Percentiles rank a stretch among this genome's conserved stretches.
These are phyloP conservation scores for Harpalus rubripes DNA, from an alignment of 2,888 invertebrate species.

Conservation along the genomic window DNA sequence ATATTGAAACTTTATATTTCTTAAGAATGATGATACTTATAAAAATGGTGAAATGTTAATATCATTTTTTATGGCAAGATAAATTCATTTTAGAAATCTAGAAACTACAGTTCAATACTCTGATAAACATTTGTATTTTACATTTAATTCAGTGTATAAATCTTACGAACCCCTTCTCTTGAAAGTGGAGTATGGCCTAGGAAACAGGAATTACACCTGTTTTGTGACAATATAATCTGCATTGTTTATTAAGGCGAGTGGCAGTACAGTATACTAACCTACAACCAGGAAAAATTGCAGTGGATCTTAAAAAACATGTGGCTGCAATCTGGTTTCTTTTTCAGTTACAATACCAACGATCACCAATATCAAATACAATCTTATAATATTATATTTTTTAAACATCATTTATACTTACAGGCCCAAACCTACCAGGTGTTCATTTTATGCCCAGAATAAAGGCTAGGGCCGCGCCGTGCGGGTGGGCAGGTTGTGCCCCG, in stretches of 20 bases:
- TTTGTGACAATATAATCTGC: neutral
- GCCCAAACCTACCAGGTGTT: too few relatives aligned
- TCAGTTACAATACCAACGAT: neutral
- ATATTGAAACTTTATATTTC: neutral
- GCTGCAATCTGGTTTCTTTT: neutral
- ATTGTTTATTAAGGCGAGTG: neutral
- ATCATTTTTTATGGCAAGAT: neutral
- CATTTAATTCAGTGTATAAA: neutral
- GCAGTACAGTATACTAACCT: neutral
- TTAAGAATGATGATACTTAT: neutral
- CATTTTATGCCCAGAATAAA: too few relatives aligned
- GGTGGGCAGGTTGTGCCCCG: too few relatives aligned
- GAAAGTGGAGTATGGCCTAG: neutral
- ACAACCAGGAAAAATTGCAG: neutral
- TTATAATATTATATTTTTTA: too few relatives aligned
- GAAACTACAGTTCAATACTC: neutral
- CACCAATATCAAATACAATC: neutral
- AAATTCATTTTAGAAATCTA: neutral
- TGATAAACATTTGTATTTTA: neutral
- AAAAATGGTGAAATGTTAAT: neutral
- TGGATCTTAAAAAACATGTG: neutral
- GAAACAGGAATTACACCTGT: neutral
- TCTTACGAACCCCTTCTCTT: neutral
- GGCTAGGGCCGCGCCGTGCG: too few relatives aligned
- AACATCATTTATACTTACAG: too few relatives aligned